Evolutionary conservation across 2,113 vertebrate genomes (phyloP).

Genomic region (Diphyllodes magnificus): DNA sequence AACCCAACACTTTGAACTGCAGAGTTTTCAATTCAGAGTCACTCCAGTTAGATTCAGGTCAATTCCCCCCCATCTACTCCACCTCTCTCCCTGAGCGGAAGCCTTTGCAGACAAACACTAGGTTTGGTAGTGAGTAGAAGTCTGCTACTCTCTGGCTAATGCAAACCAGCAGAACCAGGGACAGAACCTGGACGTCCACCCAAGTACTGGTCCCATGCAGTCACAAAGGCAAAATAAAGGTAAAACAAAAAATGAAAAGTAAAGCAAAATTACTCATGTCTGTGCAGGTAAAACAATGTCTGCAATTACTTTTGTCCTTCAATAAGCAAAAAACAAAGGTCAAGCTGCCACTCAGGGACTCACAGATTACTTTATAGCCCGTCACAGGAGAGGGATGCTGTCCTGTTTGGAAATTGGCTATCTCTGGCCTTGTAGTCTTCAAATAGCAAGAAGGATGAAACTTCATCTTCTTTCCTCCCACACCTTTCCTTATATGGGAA

Average conservation of each 20-base stretch:
- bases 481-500: background rate
- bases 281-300: background rate
- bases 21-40: background rate
- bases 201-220: background rate
- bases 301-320: background rate
- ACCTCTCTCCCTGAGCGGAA: background rate
- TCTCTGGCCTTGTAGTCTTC: background rate
- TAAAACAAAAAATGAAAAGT: background rate
- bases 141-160: background rate
- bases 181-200: background rate
- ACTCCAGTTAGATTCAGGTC: background rate
- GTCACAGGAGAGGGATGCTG: fast-evolving
- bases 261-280: background rate
- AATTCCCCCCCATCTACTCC: background rate
- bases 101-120: background rate
- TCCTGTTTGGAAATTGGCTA: background rate
- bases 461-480: background rate
- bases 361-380: background rate
- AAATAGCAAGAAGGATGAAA: background rate
- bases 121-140: background rate
- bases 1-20: background rate
- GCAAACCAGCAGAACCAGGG: background rate
- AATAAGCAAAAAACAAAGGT: background rate
- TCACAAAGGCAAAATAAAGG: background rate
- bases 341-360: background rate